Evolutionary conservation across 1,140 invertebrate genomes (phyloP).

Genomic region (Reticulitermes speratus): DNA sequence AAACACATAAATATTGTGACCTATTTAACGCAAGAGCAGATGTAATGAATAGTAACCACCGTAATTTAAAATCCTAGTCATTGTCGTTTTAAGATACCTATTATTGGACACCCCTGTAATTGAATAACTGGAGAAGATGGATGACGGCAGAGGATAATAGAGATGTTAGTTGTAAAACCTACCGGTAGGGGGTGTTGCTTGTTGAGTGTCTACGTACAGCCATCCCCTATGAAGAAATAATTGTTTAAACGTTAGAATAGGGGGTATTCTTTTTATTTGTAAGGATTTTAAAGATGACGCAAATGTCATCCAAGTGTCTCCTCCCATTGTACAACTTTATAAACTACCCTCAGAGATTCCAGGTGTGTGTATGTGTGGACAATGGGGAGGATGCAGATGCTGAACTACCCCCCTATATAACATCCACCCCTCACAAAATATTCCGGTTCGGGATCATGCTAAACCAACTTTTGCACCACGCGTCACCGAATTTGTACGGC

Average conservation of each 20-base stretch:
- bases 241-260: not conserved
- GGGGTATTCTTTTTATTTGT: slow-evolving; percentile 7
- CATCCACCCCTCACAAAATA: not conserved
- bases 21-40: no score
- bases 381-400: slow-evolving; percentile 12
- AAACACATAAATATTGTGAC: no score
- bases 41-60: no score
- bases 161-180: slow-evolving; percentile 3
- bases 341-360: not conserved
- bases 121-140: not conserved
- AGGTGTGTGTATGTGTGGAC: not conserved
- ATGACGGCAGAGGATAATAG: slow-evolving; percentile 2
- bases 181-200: not conserved
- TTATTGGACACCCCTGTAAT: not conserved
- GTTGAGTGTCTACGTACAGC: not conserved
- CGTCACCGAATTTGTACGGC: slow-evolving; percentile 6
- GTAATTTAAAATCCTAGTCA: no score
- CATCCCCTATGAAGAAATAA: slow-evolving; percentile 16
- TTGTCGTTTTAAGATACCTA: no score
- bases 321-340: not conserved
- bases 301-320: slow-evolving; percentile 3
- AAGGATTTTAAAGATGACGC: not conserved
- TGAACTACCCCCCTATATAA: not conserved
- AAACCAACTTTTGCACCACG: slow-evolving; percentile 10
- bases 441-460: not conserved